Evolutionary conservation across 2,888 invertebrate genomes (phyloP), one percentile per base, ranked within the genome.

Genomic region (Pandemis corylana): DNA sequence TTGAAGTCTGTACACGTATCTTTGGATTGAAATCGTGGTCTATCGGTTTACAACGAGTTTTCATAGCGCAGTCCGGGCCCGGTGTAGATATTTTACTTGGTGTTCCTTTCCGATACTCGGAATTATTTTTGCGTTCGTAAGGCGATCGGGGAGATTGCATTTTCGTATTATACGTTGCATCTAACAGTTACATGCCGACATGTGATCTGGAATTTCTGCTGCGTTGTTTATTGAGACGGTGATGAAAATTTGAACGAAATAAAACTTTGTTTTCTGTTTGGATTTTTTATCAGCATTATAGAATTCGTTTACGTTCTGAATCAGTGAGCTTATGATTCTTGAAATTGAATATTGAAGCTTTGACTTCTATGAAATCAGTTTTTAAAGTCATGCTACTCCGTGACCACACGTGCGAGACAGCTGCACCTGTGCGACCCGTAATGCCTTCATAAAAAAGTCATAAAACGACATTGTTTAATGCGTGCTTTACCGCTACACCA

Each of bases 11-110:
- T 83, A 79, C 84, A 83, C 83, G 84, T 83, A 82, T 83, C 82
- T 77, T 72, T 70, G 78, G 79, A 86, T 85, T 85, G 83, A 84
- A 85, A 87, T 86, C 83, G 82, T 83, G 80, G 80, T 82, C 80
- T 83, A 85, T 85, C 82, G 80, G 81, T 84, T 83, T 80, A 80
- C 83, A 82, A 83, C 80, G 81, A 80, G 81, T 81, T 81, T 80
- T 78, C 80, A 77, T 78, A 76, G 76, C 77, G 77, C 76, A 76
- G 68, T 71, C 70, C 70, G 51, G 56, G 49, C 66, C 61, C 62
- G 70, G 66, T 28, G 67, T 67, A 67, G 75, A 75, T 75, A 75
- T 75, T 71, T 71, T 71, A 71, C 75, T 67, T 56, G 56, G 71
- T 68, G 59, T 71, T 71, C 71, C 44, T 63, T 46, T 63, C 70